phyloP scores from a whole-genome alignment of 2,888 invertebrate genomes.

The Tethea ocularis region DNA sequence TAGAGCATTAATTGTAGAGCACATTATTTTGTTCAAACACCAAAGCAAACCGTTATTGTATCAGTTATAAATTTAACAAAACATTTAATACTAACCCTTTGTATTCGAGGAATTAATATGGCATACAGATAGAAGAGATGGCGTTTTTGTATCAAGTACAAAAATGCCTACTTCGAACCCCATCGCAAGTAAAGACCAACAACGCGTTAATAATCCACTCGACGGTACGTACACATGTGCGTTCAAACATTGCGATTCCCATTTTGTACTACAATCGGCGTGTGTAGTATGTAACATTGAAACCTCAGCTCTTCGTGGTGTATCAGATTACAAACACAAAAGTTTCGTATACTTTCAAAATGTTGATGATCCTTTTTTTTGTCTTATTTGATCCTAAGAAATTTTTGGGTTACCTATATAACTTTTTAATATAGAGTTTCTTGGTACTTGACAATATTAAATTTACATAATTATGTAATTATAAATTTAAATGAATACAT shows the following conservation, averaged over 20 bases:
- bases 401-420: no score
- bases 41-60: slow-evolving; percentile 1
- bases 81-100: not conserved
- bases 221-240: not conserved
- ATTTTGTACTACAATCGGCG: not conserved
- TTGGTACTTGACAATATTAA: no score
- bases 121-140: not conserved
- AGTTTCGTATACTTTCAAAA: no score
- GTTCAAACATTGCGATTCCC: not conserved
- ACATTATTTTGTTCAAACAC: not conserved
- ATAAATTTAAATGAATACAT: no score
- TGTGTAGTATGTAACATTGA: not conserved
- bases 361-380: no score
- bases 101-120: not conserved
- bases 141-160: slow-evolving; percentile 4
- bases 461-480: no score
- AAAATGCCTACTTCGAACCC: not conserved
- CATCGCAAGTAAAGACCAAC: slow-evolving; percentile 1
- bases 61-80: slow-evolving; percentile 2
- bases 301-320: not conserved
- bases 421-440: no score
- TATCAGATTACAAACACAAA: not conserved
- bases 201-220: slow-evolving; percentile 6
- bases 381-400: no score
- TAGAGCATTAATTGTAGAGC: not conserved